Conservation (phyloP, 1,140 invertebrate genomes). For the Drosophila chauvacae region DNA sequence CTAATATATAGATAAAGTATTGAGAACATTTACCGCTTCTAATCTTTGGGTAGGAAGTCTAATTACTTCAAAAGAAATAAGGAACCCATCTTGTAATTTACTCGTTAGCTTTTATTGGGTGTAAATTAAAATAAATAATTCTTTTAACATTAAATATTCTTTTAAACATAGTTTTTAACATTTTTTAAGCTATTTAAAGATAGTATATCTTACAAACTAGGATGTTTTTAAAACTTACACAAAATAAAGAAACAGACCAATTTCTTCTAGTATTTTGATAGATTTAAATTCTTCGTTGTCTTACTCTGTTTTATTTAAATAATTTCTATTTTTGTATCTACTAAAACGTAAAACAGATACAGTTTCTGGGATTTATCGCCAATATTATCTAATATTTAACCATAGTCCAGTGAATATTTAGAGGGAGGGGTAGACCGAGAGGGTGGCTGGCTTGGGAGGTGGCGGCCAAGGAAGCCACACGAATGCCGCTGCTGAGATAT, state of each 20-base stretch:
- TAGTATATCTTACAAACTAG: not conserved
- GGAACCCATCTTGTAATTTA: no score
- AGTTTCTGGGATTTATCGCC: not conserved
- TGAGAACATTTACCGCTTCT: not conserved
- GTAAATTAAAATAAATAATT: no score
- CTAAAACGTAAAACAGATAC: not conserved
- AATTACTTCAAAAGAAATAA: no score
- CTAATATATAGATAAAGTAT: not conserved
- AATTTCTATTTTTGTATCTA: no score
- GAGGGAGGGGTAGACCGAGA: not conserved
- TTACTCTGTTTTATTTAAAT: no score
- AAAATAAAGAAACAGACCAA: not conserved
- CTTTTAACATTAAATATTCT: no score
- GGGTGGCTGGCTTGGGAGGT: constrained; percentile 8
- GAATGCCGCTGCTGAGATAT: constrained; percentile 71
- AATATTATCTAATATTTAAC: not conserved
- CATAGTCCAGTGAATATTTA: constrained; percentile 21
- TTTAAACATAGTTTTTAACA: not conserved
- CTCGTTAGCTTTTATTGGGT: no score
- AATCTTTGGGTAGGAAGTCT: no score
- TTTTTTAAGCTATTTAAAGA: not conserved
- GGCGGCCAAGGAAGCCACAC: constrained; percentile 68
- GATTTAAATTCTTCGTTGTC: not conserved
- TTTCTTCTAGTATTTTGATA: accelerated
- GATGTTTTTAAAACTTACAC: not conserved